Evolutionary conservation across 2,797 vertebrate species (phyloP).

Genomic region (Poecilia wingei): DNA sequence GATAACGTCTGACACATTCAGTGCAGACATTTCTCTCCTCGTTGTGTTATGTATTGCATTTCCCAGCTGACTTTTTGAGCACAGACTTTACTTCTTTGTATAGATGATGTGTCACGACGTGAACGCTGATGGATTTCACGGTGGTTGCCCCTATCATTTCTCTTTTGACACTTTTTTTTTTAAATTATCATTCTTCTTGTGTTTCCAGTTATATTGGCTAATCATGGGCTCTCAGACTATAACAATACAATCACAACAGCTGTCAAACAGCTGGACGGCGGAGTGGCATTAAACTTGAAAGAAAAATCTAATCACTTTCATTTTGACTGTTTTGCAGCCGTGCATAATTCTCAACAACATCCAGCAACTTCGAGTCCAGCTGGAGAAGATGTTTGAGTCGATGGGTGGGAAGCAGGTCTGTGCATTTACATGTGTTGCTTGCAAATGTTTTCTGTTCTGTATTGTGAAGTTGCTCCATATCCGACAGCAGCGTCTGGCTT

Average conservation of each 20-base stretch:
- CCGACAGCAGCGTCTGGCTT: no score
- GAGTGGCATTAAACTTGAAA: constrained; percentile 8
- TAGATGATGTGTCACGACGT: constrained; percentile 55
- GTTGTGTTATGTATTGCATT: constrained; percentile 44
- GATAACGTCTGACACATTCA: constrained; percentile 65
- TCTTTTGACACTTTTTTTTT: constrained; percentile 11
- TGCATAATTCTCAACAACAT: constrained; percentile 98
- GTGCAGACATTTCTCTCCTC: constrained; percentile 56
- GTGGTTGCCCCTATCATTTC: constrained; percentile 19
- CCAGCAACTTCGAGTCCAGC: constrained; percentile 94
- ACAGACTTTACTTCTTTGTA: constrained; percentile 31
- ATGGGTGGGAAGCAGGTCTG: constrained; percentile 98
- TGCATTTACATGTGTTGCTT: constrained; percentile 3
- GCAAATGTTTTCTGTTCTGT: constrained; percentile 1
- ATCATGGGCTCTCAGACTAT: not conserved
- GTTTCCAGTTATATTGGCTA: constrained; percentile 20
- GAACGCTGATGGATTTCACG: constrained; percentile 45
- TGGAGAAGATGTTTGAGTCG: constrained; percentile 99
- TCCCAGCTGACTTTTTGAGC: constrained; percentile 38
- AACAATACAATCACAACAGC: not conserved
- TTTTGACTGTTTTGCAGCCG: constrained; percentile 77
- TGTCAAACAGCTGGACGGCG: not conserved
- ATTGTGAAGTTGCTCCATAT: not conserved
- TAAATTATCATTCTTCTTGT: not conserved
- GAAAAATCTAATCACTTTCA: not conserved